Conservation (phyloP, 2,113 vertebrate genomes). For the Chionomys nivalis region DNA sequence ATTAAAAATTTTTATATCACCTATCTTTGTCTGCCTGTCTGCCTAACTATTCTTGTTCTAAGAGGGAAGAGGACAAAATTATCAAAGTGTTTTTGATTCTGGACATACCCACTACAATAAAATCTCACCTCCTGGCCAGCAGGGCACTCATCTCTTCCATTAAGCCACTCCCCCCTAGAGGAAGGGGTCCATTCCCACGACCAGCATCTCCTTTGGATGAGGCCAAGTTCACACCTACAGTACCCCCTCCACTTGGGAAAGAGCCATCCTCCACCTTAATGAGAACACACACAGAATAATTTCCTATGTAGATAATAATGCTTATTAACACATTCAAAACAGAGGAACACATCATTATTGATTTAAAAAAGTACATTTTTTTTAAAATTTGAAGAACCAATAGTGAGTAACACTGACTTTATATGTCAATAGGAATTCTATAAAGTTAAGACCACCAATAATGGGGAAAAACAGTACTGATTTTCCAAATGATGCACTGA, state of each 20-base stretch:
- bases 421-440: not conserved
- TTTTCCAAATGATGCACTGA: not conserved
- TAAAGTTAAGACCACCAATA: not conserved
- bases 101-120: not conserved
- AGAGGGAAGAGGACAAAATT: not conserved
- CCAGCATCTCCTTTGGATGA: slow-evolving; percentile 91
- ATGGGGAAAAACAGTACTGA: not conserved
- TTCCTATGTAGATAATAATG: not conserved
- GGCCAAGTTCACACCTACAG: slow-evolving; percentile 75
- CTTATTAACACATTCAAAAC: not conserved
- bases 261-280: slow-evolving; percentile 91
- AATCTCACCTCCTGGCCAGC: slow-evolving; percentile 95
- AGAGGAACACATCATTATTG: not conserved
- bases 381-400: not conserved
- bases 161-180: slow-evolving; percentile 93
- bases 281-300: slow-evolving; percentile 70
- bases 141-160: slow-evolving; percentile 99
- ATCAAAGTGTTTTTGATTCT: not conserved
- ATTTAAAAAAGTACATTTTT: not conserved
- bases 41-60: not conserved
- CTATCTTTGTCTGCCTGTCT: not conserved
- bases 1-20: not conserved
- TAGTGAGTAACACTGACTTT: not conserved
- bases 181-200: slow-evolving; percentile 94
- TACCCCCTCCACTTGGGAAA: slow-evolving; percentile 85